Evolutionary conservation across 2,797 vertebrate genomes (phyloP).

Genomic region (Melanotaenia boesemani): DNA sequence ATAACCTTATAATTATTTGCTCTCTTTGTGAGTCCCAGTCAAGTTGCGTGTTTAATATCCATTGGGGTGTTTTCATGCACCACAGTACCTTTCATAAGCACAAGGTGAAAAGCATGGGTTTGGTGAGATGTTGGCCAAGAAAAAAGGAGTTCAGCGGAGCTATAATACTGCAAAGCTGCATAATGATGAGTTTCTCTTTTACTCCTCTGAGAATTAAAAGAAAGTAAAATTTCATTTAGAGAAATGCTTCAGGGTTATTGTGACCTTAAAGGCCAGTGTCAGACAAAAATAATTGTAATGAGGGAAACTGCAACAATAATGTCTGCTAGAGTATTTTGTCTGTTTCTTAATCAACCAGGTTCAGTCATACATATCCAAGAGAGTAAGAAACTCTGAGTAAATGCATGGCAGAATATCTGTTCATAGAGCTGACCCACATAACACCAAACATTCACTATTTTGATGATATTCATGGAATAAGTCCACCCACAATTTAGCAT

Average conservation of each 20-base stretch:
- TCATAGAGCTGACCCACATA: slow-evolving; percentile 20
- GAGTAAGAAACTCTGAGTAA: neutral
- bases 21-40: slow-evolving; percentile 40
- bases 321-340: neutral
- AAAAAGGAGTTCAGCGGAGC: slow-evolving; percentile 55
- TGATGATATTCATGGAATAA: slow-evolving; percentile 22
- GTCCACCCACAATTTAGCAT: slow-evolving; percentile 36
- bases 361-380: neutral
- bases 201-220: slow-evolving; percentile 43
- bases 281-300: too few species aligned
- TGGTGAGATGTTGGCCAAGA: slow-evolving; percentile 45
- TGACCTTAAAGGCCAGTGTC: slow-evolving; percentile 30
- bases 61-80: slow-evolving; percentile 41
- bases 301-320: slow-evolving; percentile 2
- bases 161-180: slow-evolving; percentile 62
- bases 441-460: slow-evolving; percentile 17
- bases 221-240: slow-evolving; percentile 34
- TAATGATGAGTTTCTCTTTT: slow-evolving; percentile 62
- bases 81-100: slow-evolving; percentile 37
- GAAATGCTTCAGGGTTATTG: slow-evolving; percentile 32
- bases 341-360: neutral
- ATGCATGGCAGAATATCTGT: neutral
- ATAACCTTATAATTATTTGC: slow-evolving; percentile 47
- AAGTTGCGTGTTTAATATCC: slow-evolving; percentile 33
- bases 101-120: slow-evolving; percentile 46